phyloP scores from a whole-genome alignment of 2,113 vertebrate genomes.

The Bothrops jararaca region DNA sequence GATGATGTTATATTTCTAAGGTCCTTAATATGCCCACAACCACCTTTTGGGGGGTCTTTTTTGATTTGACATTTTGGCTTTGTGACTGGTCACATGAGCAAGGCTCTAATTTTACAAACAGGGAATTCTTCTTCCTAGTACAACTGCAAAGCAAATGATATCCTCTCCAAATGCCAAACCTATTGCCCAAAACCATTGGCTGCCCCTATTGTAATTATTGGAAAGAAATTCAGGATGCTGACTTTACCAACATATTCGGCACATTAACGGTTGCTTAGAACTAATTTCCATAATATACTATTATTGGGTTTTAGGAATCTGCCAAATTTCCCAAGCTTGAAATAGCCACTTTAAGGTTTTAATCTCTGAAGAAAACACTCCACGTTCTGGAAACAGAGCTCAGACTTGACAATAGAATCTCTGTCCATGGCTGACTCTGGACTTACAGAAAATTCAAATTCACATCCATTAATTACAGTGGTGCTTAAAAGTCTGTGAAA shows the following conservation, averaged over 20 bases:
- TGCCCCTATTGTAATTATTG: background rate
- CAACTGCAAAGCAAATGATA: background rate
- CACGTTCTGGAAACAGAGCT: background rate
- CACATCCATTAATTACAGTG: background rate
- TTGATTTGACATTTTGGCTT: background rate
- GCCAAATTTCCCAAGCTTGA: background rate
- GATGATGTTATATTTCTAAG: rapidly evolving
- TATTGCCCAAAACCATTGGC: background rate
- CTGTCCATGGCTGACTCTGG: background rate
- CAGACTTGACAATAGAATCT: background rate
- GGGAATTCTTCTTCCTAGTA: background rate
- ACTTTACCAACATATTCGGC: background rate
- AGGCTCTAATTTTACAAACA: background rate
- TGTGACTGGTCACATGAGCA: background rate
- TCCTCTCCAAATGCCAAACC: background rate
- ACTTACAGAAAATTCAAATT: background rate
- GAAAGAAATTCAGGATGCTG: background rate
- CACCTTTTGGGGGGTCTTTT: background rate
- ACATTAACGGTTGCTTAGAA: background rate
- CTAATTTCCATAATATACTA: constrained; percentile 14
- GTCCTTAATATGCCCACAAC: background rate
- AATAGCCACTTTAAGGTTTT: background rate
- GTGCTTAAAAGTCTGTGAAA: background rate
- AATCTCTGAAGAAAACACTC: background rate
- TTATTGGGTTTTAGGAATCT: background rate